Evolutionary conservation across 2,888 invertebrate species (phyloP).

Genomic region (Macrosoma leucophasiata): DNA sequence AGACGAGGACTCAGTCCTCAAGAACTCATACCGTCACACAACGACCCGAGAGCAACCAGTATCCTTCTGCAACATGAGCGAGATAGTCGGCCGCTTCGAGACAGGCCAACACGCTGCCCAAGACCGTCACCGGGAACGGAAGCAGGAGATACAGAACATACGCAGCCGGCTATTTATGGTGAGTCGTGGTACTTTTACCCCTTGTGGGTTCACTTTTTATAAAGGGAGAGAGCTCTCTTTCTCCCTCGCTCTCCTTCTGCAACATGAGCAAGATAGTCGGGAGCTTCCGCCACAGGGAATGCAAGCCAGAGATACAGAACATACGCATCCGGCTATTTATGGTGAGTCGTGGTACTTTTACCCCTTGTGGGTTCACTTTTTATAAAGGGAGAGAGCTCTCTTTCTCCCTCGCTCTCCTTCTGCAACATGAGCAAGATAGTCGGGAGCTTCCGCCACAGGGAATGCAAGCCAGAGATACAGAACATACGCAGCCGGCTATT

Average conservation of each 20-base stretch:
- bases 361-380: no score
- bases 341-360: no score
- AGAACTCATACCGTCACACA: constrained; percentile 61
- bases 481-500: constrained; percentile 89
- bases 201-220: no score
- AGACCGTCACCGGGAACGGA: constrained; percentile 86
- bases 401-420: constrained; percentile 86
- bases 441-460: constrained; percentile 86
- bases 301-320: no score
- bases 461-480: constrained; percentile 92
- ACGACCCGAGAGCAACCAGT: constrained; percentile 83
- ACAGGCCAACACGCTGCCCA: constrained; percentile 73
- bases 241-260: no score
- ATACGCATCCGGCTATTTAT: no score
- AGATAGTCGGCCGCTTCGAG: constrained; percentile 89
- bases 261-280: no score
- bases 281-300: no score
- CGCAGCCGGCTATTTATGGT: constrained; percentile 90
- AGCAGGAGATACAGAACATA: constrained; percentile 92
- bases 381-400: no score
- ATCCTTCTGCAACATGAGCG: constrained; percentile 88
- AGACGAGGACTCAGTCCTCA: constrained; percentile 79
- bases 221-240: no score
- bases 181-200: constrained; percentile 23
- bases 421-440: constrained; percentile 90